Evolutionary conservation across 2,888 invertebrate species (phyloP), one percentile per base, ranked within the genome.

Genomic region (Volucella bombylans): DNA sequence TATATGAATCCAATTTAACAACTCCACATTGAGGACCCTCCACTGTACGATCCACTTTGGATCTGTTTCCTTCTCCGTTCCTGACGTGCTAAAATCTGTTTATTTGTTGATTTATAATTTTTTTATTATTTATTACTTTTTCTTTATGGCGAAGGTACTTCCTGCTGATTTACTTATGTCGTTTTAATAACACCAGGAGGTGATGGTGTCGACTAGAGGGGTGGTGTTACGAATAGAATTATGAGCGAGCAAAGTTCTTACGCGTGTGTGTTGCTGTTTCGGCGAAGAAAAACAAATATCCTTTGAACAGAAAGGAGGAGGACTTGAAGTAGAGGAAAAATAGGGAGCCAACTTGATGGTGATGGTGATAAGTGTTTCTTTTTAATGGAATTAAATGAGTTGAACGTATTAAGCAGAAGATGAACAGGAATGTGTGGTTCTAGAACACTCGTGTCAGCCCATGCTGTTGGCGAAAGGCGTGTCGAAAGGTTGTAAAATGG

Each of bases 341-440:
- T 10, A 31, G 6, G 31, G 31, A 38, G 38, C 11, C 31, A 45
- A 45, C 11, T 14, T 45, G 38, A 31, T 54, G 54, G 47, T 45
- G 31, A 54, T 67, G 54, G 31, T 68, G 12, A 45, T 43, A 52
- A 43, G 23, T 64, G 64, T 23, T 68, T 43, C 50, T 76, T 76
- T n/a, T 71, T 65, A 65, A 82, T 82, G 71, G 65, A 67, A 71
- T 82, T 71, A 77, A 82, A 82, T 65, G 59, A 55, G 54, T 77
- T 82, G 65, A 52, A 49, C 47, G 68, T 62, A 64, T 62, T 47
- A 78, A 31, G 6, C 31, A 69, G 31, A 49, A 59, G 52, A 50
- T 9, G 64, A 61, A 52, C 11, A 31, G 9, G 38, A 18, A 18
- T 23, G 38, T 54, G 54, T 23, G 11, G 15, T 15, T n/a, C n/a